Evolutionary conservation across 2,797 vertebrate species (phyloP).

Genomic region (Coregonus ussuriensis): DNA sequence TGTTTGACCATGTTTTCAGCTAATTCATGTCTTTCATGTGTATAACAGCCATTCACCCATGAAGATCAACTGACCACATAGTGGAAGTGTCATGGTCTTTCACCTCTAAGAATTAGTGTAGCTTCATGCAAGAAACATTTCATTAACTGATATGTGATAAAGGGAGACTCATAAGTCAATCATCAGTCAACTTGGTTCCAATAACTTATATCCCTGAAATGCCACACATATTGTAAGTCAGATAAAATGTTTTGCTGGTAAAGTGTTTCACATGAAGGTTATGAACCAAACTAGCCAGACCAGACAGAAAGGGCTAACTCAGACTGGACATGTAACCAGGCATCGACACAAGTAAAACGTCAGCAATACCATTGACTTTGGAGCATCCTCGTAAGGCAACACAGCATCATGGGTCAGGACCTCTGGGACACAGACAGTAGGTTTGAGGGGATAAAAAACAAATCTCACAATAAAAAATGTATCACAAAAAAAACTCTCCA

Average conservation of each 20-base stretch:
- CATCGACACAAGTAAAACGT: slow-evolving; percentile 12
- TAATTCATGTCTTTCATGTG: background rate
- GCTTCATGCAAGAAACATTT: background rate
- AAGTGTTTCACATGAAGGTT: background rate
- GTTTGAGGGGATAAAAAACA: background rate
- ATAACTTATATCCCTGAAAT: background rate
- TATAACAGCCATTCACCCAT: background rate
- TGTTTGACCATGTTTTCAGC: background rate
- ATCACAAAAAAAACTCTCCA: background rate
- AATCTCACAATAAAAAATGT: background rate
- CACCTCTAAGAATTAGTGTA: background rate
- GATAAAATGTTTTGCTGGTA: too few species aligned
- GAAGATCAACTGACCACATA: background rate
- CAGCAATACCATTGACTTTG: slow-evolving; percentile 21
- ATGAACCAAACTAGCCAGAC: background rate
- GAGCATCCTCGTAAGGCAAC: background rate
- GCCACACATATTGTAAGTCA: background rate
- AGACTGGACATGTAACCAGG: background rate
- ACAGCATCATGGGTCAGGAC: background rate
- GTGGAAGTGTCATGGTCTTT: background rate
- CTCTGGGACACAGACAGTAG: background rate
- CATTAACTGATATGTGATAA: background rate
- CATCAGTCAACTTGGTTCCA: background rate
- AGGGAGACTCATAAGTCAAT: background rate
- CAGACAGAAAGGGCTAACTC: background rate